phyloP scores from a whole-genome alignment of 2,888 invertebrate species.

The Pedicia rivosa region DNA sequence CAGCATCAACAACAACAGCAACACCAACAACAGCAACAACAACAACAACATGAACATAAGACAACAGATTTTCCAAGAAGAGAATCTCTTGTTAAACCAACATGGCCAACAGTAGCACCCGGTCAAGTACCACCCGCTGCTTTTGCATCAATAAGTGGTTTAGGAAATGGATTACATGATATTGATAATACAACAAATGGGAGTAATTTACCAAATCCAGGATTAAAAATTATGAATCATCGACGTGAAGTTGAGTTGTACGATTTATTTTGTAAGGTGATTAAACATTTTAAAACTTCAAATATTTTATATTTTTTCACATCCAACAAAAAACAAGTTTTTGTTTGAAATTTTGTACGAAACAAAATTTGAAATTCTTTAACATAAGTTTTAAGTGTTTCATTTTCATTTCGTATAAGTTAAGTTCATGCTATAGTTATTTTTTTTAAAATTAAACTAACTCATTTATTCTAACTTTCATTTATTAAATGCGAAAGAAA shows the following conservation, averaged over 20 bases:
- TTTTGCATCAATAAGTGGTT: constrained; percentile 25
- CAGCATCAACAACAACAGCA: constrained; percentile 1
- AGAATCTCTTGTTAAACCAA: constrained; percentile 29
- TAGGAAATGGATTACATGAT: constrained; percentile 10
- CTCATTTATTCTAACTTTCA: no score
- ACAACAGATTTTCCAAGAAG: constrained; percentile 17
- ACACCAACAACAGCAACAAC: background rate
- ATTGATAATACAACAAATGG: constrained; percentile 2
- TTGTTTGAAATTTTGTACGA: no score
- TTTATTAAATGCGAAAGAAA: no score
- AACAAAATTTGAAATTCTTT: no score
- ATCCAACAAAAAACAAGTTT: no score
- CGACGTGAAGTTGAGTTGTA: constrained; percentile 19
- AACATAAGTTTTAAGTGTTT: no score
- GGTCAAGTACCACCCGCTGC: constrained; percentile 27
- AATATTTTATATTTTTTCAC: no score
- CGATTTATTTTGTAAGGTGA: constrained; percentile 26
- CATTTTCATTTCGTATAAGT: no score
- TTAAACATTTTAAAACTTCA: no score
- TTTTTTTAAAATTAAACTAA: no score
- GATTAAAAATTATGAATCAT: constrained; percentile 12
- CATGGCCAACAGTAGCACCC: constrained; percentile 30
- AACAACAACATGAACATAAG: constrained; percentile 1
- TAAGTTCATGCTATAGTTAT: no score
- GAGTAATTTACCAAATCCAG: constrained; percentile 4